phyloP scores from a whole-genome alignment of 2,888 invertebrate genomes.

The Nomada flava region DNA sequence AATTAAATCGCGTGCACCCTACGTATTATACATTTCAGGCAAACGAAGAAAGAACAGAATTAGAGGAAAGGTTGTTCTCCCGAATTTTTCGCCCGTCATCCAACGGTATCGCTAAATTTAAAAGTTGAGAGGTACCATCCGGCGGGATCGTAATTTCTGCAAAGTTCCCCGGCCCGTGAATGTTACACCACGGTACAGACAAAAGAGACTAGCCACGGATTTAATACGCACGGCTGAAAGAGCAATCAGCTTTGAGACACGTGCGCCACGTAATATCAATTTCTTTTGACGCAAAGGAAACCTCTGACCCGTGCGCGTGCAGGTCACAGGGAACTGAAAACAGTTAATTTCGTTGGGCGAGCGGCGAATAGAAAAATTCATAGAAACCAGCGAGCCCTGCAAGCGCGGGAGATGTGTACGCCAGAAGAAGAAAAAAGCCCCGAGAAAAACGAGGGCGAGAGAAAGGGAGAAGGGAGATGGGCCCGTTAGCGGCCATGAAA shows the following conservation, averaged over 20 bases:
- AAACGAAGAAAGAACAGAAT: background rate
- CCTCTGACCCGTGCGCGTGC: background rate
- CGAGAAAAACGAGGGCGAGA: conserved; percentile 37
- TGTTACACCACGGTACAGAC: background rate
- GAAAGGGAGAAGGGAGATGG: conserved; percentile 46
- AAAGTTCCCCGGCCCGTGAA: background rate
- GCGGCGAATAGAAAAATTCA: conserved; percentile 45
- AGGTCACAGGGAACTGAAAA: background rate
- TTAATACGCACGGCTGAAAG: background rate
- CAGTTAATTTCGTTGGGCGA: conserved; percentile 36
- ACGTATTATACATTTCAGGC: background rate
- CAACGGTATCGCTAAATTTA: background rate
- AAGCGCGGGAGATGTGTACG: background rate
- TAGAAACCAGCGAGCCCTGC: conserved; percentile 7
- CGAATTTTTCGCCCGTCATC: background rate
- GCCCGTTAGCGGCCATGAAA: conserved; percentile 77
- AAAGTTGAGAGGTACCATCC: background rate
- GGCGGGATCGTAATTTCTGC: background rate
- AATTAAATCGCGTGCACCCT: conserved; percentile 26
- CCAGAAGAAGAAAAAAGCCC: no score
- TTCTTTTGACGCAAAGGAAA: conserved; percentile 23
- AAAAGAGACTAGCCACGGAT: background rate
- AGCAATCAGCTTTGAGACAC: conserved; percentile 1
- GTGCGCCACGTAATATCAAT: conserved; percentile 12
- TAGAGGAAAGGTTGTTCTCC: background rate